Evolutionary conservation across 2,113 vertebrate species (phyloP).

Genomic region (Perca fluviatilis): DNA sequence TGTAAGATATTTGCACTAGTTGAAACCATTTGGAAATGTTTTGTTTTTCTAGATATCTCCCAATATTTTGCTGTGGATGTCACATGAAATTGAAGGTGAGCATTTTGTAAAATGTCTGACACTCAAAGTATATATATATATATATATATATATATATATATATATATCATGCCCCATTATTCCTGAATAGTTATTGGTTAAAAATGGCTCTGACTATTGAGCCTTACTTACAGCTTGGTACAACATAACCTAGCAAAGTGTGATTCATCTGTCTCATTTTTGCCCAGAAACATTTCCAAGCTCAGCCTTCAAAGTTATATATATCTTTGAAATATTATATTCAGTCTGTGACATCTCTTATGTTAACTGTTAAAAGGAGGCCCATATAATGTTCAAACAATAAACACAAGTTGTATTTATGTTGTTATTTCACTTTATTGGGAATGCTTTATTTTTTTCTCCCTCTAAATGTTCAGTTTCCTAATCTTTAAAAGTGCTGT

Average conservation of each 20-base stretch:
- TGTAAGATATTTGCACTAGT: conserved; percentile 86
- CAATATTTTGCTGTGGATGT: conserved; percentile 75
- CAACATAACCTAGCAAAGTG: conserved; percentile 60
- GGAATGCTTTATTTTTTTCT: conserved; percentile 11
- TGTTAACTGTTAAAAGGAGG: conserved; percentile 73
- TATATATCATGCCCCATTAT: conserved; percentile 52
- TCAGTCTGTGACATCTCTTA: conserved; percentile 66
- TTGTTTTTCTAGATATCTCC: conserved; percentile 77
- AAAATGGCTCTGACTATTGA: conserved; percentile 46
- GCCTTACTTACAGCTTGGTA: conserved; percentile 54
- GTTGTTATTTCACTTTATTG: conserved; percentile 42
- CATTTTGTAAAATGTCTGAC: conserved; percentile 76
- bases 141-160: conserved; percentile 60
- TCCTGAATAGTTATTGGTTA: conserved; percentile 65
- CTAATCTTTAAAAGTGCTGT: conserved; percentile 14
- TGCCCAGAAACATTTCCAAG: conserved; percentile 55
- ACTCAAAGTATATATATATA: conserved; percentile 63
- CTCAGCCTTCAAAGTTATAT: conserved; percentile 63
- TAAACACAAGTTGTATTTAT: conserved; percentile 39
- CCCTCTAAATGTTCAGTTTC: not conserved
- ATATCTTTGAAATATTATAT: conserved; percentile 68
- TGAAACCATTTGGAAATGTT: conserved; percentile 76
- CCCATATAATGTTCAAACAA: conserved; percentile 72
- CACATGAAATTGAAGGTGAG: conserved; percentile 73
- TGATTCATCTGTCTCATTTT: conserved; percentile 58